Conservation (phyloP, 2,797 vertebrate genomes). For the Enteromius afrohamiltoni region DNA sequence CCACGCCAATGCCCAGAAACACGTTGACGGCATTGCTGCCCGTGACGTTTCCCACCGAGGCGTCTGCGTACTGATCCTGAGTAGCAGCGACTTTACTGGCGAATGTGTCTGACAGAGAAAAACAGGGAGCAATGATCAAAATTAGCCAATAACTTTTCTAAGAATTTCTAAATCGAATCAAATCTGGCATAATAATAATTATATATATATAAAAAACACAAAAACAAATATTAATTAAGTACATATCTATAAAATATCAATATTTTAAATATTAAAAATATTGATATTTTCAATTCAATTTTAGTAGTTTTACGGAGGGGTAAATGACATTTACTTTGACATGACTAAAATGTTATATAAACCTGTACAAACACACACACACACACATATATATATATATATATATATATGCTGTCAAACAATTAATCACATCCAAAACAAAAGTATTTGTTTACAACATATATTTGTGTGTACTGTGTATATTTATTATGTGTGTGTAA, state of each 20-base stretch:
- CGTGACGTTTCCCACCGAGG: conserved; percentile 91
- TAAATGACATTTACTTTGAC: background rate
- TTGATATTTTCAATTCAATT: background rate
- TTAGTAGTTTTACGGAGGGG: background rate
- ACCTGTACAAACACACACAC: background rate
- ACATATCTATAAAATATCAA: no score
- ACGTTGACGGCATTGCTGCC: conserved; percentile 96
- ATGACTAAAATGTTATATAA: background rate
- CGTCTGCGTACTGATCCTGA: conserved; percentile 92
- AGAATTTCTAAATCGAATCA: background rate
- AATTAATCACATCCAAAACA: no score
- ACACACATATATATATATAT: no score
- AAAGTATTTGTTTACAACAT: no score
- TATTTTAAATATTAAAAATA: background rate
- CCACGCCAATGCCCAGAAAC: conserved; percentile 91
- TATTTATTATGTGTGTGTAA: no score
- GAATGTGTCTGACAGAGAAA: conserved; percentile 39
- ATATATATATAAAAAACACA: background rate
- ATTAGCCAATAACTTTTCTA: background rate
- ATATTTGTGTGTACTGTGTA: no score
- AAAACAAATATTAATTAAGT: background rate
- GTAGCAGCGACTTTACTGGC: conserved; percentile 93
- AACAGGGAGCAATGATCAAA: background rate
- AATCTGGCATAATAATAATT: background rate
- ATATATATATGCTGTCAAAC: no score